Percentiles rank a stretch among this genome's conserved stretches.
Conservation (phyloP, 2,113 vertebrate genomes). For the Oreocharis arfaki region DNA sequence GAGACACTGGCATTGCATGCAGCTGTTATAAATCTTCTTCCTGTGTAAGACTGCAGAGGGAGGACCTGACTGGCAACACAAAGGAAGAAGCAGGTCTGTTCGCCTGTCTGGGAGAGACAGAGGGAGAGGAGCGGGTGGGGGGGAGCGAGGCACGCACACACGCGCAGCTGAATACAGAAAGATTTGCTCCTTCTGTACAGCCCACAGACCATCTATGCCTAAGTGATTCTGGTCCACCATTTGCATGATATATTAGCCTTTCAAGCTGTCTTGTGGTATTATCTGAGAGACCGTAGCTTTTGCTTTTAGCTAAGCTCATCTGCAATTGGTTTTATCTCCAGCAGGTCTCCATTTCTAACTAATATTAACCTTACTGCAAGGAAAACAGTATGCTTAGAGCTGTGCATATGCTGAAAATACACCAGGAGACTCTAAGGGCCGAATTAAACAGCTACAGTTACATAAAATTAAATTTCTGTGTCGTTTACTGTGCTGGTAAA, state of each 20-base stretch:
- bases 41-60: conserved; percentile 38
- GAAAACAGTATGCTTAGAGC: background rate
- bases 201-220: conserved; percentile 16
- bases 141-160: background rate
- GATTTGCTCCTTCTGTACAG: conserved; percentile 18
- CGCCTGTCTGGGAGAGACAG: background rate
- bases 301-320: conserved; percentile 16
- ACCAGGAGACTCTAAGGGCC: background rate
- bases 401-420: background rate
- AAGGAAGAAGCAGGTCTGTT: conserved; percentile 27
- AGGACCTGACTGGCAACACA: conserved; percentile 45
- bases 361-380: background rate
- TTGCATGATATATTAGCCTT: conserved; percentile 53
- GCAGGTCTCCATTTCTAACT: background rate
- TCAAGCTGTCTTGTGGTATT: conserved; percentile 40
- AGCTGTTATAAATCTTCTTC: conserved; percentile 59
- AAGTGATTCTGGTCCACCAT: conserved; percentile 28
- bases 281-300: background rate
- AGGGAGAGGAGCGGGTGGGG: background rate
- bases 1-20: conserved; percentile 46
- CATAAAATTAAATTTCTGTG: background rate
- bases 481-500: rapidly evolving
- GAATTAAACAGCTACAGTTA: background rate
- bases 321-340: background rate
- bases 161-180: background rate